Evolutionary conservation across 2,113 vertebrate species (phyloP), one percentile per base, ranked within the genome.

Genomic region (Galeopterus variegatus): DNA sequence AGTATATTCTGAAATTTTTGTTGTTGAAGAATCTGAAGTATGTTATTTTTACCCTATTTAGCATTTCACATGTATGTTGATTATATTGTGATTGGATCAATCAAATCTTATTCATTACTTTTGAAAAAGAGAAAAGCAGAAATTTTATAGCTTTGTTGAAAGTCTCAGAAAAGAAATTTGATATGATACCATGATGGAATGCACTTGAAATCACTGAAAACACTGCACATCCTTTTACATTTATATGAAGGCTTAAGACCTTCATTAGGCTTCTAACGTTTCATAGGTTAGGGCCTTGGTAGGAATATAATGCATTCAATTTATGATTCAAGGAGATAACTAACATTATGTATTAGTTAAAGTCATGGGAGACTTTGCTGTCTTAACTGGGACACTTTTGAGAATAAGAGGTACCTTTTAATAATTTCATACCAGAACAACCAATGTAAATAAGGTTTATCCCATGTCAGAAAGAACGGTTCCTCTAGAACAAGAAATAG

Each of bases 141-240:
- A 58, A 80, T 45, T 92, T 73, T 54, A 48, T 69, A 48, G 48
- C 2, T 76, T 64, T 45, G 24, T 45, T 82, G 14, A 93, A 81
- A 94, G 62, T 21, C 8, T 76, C 45, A 31, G 52, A 85, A 52
- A 64, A 94, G 58, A 28, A 23, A 36, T 75, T 69, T 8, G 15
- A 15, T 12, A 52, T 92, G 18, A 88, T 36, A 67, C 23, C 26
- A n/a, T 75, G 10, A 82, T n/a, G 24, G 6, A 86, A 72, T 36
- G 24, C 12, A 52, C n/a, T 54, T 72, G 50, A 94, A 89, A 64
- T 90, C 52, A 82, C 5, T 89, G 54, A 75, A 92, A 92, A 82
- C 58, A 84, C 4, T 54, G 28, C 24, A 31, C 3, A 64, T 79
- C 0, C 5, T 73, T 60, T 84, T 23, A 88, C 14, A 60, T 52